phyloP scores from a whole-genome alignment of 2,113 vertebrate species.

The Nerophis lumbriciformis region DNA sequence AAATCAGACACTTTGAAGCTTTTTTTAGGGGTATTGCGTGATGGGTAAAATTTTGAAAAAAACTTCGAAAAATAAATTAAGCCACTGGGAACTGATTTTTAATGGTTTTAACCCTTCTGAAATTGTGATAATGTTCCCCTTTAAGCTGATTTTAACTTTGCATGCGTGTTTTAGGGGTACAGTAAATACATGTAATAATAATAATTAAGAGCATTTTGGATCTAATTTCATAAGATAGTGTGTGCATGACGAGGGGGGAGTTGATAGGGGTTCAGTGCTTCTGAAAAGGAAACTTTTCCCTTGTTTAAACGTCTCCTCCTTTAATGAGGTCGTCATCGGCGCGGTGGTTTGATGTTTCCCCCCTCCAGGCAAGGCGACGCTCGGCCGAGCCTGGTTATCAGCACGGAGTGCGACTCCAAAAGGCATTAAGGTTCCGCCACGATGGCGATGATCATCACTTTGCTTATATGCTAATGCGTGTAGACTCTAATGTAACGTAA shows the following conservation, averaged over 20 bases:
- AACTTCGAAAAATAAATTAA: too few species aligned
- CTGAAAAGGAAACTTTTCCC: background rate
- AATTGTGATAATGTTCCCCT: too few species aligned
- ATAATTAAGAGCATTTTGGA: too few species aligned
- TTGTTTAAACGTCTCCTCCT: constrained; percentile 18
- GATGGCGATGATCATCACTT: constrained; percentile 41
- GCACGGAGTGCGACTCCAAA: constrained; percentile 7
- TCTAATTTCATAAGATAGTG: background rate
- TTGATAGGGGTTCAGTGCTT: constrained; percentile 12
- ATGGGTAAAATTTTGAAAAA: too few species aligned
- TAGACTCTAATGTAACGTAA: background rate
- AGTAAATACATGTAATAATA: too few species aligned
- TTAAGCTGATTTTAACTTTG: too few species aligned
- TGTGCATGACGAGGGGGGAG: background rate
- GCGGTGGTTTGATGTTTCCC: constrained; percentile 10
- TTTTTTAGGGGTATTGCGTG: too few species aligned
- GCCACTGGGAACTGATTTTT: too few species aligned
- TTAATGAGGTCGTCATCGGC: background rate
- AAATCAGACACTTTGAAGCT: too few species aligned
- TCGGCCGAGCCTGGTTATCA: constrained; percentile 56
- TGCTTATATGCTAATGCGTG: constrained; percentile 54
- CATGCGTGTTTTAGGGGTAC: too few species aligned
- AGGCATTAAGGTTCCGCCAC: constrained; percentile 45
- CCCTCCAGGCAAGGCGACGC: constrained; percentile 48
- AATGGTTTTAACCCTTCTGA: too few species aligned